Conservation (phyloP, 2,113 vertebrate species). For the Rhipidura dahli region DNA sequence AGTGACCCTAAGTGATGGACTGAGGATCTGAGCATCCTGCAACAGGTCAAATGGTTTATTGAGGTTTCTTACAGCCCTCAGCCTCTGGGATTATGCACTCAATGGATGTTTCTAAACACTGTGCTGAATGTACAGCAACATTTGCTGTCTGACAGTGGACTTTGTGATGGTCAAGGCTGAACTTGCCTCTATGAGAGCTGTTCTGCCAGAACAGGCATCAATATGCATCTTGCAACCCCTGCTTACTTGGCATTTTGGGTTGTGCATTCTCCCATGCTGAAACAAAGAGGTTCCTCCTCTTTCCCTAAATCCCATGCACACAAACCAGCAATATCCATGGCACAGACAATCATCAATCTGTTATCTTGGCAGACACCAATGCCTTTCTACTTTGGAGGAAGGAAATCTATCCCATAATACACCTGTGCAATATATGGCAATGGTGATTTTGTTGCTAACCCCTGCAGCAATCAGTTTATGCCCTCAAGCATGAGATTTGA, state of each 20-base stretch:
- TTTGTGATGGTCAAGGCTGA: not conserved
- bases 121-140: not conserved
- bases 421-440: constrained; percentile 26
- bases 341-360: constrained; percentile 38
- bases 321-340: constrained; percentile 50
- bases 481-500: constrained; percentile 70
- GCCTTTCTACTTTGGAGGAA: constrained; percentile 17
- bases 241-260: constrained; percentile 1
- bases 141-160: not conserved
- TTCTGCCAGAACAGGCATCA: not conserved
- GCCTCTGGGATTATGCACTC: not conserved
- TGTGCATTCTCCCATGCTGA: not conserved
- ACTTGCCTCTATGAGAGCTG: not conserved
- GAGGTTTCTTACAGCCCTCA: not conserved
- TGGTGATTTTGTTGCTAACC: constrained; percentile 59
- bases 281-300: constrained; percentile 46
- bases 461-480: constrained; percentile 61
- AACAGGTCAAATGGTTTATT: not conserved
- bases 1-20: not conserved
- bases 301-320: constrained; percentile 39
- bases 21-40: not conserved
- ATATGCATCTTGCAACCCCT: not conserved
- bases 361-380: constrained; percentile 44
- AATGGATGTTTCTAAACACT: not conserved
- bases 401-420: constrained; percentile 47